Conservation (phyloP, 2,797 vertebrate genomes). For the Pseudochirops cupreus region DNA sequence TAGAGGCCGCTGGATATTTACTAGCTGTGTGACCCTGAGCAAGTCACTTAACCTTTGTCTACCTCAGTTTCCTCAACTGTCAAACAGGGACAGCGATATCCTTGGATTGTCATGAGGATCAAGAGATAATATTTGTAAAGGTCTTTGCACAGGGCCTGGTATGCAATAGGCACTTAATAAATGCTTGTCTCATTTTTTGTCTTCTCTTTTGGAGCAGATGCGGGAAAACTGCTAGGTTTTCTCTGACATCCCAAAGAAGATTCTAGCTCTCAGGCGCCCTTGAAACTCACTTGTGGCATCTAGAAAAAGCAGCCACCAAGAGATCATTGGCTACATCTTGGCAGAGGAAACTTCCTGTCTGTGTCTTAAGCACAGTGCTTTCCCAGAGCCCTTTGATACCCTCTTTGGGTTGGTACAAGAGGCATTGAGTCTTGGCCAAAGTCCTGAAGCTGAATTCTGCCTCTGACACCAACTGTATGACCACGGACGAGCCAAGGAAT, state of each 20-base stretch:
- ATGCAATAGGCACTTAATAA: too few species aligned
- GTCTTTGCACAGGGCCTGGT: background rate
- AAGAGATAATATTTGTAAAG: background rate
- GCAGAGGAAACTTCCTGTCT: conserved; percentile 8
- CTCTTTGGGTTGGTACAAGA: background rate
- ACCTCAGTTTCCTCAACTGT: background rate
- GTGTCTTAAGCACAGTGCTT: background rate
- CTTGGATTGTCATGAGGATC: background rate
- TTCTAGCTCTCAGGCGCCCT: background rate
- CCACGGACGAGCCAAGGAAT: too few species aligned
- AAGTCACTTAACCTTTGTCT: background rate
- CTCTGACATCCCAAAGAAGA: background rate
- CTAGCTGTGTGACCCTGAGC: background rate
- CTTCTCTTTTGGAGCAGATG: background rate
- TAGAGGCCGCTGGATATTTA: background rate
- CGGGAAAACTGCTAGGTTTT: background rate
- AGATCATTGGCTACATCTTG: background rate
- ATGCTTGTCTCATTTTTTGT: background rate
- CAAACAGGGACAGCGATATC: background rate
- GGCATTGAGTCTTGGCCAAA: background rate
- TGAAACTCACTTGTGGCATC: background rate
- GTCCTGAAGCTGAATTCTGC: background rate
- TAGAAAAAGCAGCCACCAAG: conserved; percentile 30
- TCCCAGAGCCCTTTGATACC: conserved; percentile 50
- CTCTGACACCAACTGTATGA: background rate